Base-by-base conservation (phyloP, 2,113 vertebrate genomes). In the Chaenocephalus aceratus region DNA sequence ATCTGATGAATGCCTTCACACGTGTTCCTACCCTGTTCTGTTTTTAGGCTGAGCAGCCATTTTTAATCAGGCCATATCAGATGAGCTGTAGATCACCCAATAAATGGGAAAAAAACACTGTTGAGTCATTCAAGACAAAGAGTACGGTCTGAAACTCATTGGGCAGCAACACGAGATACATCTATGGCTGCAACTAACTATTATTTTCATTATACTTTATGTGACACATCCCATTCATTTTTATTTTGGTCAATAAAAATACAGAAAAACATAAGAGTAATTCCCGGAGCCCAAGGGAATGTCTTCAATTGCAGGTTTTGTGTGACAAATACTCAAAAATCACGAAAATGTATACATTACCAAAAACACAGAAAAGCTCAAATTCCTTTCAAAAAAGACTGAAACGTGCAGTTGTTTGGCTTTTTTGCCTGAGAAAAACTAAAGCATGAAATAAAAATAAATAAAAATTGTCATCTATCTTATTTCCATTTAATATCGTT, bases 1-100 rank as follows among this genome's bases (percentile, higher is more conserved):
- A 67, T 81, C 87, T 90, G 86, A 92, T 86, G 66, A 86, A 90
- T 89, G 81, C 71, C 57, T 77, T 78, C 60, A 60, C 86, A 84
- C 75, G 73, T 82, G 84, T 72, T 60, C 49, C 15, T 58, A 73
- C 72, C 56, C 56, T 26, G 58, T 41, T 88, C 87, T 89, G 82
- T 86, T 91, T 88, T 92, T 84, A 88, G 87, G 78, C 82, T 72
- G 64, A 82, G 72, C 61, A 59, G 82, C 60, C 67, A 81, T 89
- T 85, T 91, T 84, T 76, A 90, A 88, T 89, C 79, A 91, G 21
- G 51, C 34, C n/a, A 49, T 58, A 79, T 80, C 67, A 62, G 62
- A 69, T 46, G 56, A 84, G 59, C 68, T 79, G 53, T 51, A 67
- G 54, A 75, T 72, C 74, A 72, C 53, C 75, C 86, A 86, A 80